phyloP scores from a whole-genome alignment of 1,140 invertebrate genomes.

The Caenorhabditis inopinata region DNA sequence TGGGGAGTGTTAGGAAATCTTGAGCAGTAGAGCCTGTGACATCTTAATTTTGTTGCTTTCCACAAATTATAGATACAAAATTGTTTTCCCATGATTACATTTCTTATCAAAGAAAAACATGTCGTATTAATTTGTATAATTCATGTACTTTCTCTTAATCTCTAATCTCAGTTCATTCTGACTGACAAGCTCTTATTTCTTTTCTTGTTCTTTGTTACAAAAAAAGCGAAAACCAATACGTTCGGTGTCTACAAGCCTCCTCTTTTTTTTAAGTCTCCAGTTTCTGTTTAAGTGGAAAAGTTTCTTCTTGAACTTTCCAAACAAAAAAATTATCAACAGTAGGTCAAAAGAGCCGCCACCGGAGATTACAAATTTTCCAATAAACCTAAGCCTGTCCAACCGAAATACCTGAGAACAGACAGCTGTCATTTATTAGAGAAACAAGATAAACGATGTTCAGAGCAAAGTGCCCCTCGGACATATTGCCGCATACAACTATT shows the following conservation, averaged over 20 bases:
- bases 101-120: no score
- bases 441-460: slow-evolving; percentile 1
- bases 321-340: not conserved
- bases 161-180: no score
- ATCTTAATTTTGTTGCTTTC: no score
- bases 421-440: slow-evolving; percentile 21
- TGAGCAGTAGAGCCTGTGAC: no score
- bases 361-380: not conserved
- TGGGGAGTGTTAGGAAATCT: no score
- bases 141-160: no score
- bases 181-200: no score
- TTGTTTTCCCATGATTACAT: no score
- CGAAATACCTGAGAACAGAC: not conserved
- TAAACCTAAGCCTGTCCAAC: no score
- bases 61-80: no score
- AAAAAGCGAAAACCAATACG: not conserved
- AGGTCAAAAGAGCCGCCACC: slow-evolving; percentile 15
- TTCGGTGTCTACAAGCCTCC: not conserved
- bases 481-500: not conserved
- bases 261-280: not conserved
- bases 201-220: not conserved
- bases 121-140: no score
- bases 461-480: not conserved
- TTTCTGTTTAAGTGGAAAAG: slow-evolving; percentile 23
- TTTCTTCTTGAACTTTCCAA: not conserved